phyloP scores from a whole-genome alignment of 2,797 vertebrate species.

The Sphenopsis melanotis region DNA sequence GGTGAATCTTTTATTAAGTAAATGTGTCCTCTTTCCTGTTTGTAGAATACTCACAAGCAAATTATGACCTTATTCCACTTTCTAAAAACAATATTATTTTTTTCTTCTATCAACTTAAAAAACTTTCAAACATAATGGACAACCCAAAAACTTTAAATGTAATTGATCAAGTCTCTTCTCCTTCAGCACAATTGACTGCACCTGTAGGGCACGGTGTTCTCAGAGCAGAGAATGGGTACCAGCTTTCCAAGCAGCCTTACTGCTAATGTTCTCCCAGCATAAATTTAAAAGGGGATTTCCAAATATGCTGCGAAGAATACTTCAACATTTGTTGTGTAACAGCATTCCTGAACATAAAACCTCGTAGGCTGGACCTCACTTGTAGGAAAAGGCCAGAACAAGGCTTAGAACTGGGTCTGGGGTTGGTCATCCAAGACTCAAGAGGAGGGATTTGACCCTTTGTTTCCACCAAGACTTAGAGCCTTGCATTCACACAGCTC shows the following conservation, averaged over 20 bases:
- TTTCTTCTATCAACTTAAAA: not conserved
- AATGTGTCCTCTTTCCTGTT: not conserved
- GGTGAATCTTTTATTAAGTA: not conserved
- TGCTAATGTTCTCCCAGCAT: not conserved
- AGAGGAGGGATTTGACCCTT: not conserved
- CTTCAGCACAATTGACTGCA: not conserved
- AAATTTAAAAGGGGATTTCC: not conserved
- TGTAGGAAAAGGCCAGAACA: not conserved
- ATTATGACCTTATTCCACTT: not conserved
- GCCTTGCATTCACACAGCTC: not conserved
- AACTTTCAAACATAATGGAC: not conserved
- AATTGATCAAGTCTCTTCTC: not conserved
- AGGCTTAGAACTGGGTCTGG: not conserved
- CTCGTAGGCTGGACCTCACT: not conserved
- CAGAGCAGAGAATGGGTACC: not conserved
- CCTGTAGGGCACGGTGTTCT: not conserved
- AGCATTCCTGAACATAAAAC: not conserved
- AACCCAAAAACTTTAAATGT: not conserved
- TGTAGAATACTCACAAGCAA: not conserved
- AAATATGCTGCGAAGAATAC: not conserved
- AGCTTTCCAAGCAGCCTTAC: not conserved
- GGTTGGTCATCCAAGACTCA: not conserved
- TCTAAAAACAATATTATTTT: not conserved
- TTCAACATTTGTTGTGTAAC: not conserved
- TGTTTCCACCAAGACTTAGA: not conserved